These are phyloP conservation scores for Fregetta grallaria DNA, from an alignment of 2,113 vertebrate species.

Conservation along the genomic window DNA sequence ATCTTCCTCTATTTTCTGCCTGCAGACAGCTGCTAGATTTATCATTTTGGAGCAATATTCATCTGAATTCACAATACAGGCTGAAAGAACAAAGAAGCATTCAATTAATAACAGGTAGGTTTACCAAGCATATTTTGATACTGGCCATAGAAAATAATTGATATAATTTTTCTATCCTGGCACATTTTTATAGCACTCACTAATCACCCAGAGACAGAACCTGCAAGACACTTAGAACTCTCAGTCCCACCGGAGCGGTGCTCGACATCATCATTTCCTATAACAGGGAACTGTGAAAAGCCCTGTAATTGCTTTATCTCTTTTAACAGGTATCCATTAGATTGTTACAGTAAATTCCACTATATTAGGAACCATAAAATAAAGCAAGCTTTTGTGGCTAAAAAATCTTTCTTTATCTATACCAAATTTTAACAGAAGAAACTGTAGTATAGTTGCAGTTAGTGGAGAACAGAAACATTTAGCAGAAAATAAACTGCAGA, in stretches of 20 bases:
- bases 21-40: slow-evolving; percentile 71
- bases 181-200: slow-evolving; percentile 2
- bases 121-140: slow-evolving; percentile 13
- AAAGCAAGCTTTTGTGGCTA: background rate
- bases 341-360: slow-evolving; percentile 16
- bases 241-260: background rate
- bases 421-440: background rate
- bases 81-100: slow-evolving; percentile 22
- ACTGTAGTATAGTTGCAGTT: background rate
- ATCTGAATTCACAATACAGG: slow-evolving; percentile 62
- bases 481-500: background rate
- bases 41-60: slow-evolving; percentile 78
- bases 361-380: background rate
- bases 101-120: background rate
- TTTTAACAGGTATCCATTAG: slow-evolving; percentile 12
- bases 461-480: background rate
- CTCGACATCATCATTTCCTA: background rate
- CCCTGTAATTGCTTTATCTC: background rate
- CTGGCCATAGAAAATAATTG: background rate
- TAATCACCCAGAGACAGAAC: background rate
- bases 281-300: background rate
- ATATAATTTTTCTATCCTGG: background rate
- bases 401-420: background rate
- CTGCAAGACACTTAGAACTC: background rate
- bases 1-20: slow-evolving; percentile 76